Evolutionary conservation across 1,140 invertebrate species (phyloP).

Genomic region (Latrodectus geometricus): DNA sequence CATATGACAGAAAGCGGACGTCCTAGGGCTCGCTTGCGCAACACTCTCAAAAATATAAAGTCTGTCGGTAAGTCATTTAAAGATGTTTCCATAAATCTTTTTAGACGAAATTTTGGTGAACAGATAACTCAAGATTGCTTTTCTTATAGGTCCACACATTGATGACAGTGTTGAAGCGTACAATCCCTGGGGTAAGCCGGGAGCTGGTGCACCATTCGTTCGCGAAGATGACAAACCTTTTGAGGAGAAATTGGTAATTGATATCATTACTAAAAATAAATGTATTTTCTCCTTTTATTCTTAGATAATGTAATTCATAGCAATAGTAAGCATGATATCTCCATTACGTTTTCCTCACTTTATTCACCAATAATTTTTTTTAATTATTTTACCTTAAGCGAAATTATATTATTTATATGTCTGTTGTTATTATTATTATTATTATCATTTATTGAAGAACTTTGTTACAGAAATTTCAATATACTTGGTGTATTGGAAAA

Average conservation of each 20-base stretch:
- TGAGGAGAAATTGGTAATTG: slow-evolving; percentile 40
- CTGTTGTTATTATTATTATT: too few species aligned
- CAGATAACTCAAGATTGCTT: neutral
- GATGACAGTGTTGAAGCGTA: slow-evolving; percentile 24
- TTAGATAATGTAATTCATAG: too few species aligned
- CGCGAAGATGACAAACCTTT: slow-evolving; percentile 50
- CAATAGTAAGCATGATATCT: too few species aligned
- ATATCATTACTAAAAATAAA: too few species aligned
- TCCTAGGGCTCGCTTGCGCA: slow-evolving; percentile 24
- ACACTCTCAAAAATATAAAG: slow-evolving; percentile 48
- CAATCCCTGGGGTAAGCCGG: slow-evolving; percentile 62
- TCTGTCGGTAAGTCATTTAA: slow-evolving; percentile 6
- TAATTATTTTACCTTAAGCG: too few species aligned
- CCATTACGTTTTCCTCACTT: too few species aligned
- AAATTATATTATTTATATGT: too few species aligned
- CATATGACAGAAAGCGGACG: slow-evolving; percentile 48
- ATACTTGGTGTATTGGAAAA: too few species aligned
- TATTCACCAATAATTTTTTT: too few species aligned
- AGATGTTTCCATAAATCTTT: neutral
- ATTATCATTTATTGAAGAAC: too few species aligned
- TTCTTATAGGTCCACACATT: slow-evolving; percentile 44
- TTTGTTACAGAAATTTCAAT: too few species aligned
- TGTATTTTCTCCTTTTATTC: too few species aligned
- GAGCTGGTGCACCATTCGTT: slow-evolving; percentile 61
- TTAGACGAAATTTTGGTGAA: neutral